Conservation (phyloP, 2,113 vertebrate genomes). For the Muntiacus muntjak region DNA sequence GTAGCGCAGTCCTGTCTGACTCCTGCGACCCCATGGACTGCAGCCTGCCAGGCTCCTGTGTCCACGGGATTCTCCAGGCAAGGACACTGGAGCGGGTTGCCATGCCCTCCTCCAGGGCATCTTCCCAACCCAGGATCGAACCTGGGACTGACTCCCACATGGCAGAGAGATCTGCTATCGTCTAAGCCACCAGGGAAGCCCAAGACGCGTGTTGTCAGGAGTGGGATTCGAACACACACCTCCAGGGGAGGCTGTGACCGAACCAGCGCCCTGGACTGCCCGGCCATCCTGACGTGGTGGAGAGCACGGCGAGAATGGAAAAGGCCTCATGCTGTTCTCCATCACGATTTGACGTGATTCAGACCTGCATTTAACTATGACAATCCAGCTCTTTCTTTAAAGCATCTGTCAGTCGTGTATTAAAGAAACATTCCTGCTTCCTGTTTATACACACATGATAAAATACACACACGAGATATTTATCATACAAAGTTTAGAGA, state of each 20-base stretch:
- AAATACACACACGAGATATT: accelerated
- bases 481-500: not conserved
- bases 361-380: not conserved
- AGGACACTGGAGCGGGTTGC: not conserved
- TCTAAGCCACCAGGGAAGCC: not conserved
- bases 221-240: not conserved
- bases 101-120: not conserved
- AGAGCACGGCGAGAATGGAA: accelerated
- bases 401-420: accelerated
- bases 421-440: not conserved
- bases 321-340: accelerated
- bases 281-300: accelerated
- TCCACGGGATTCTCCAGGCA: no score
- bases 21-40: no score
- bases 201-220: not conserved
- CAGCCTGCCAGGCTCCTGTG: no score
- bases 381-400: not conserved
- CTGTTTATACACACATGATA: accelerated
- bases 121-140: not conserved
- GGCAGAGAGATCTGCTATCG: not conserved
- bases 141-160: not conserved
- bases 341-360: accelerated
- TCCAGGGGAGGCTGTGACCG: not conserved
- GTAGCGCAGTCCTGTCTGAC: no score
- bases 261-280: not conserved